Conservation (phyloP, 2,113 vertebrate genomes). For the Mastomys natalensis region DNA sequence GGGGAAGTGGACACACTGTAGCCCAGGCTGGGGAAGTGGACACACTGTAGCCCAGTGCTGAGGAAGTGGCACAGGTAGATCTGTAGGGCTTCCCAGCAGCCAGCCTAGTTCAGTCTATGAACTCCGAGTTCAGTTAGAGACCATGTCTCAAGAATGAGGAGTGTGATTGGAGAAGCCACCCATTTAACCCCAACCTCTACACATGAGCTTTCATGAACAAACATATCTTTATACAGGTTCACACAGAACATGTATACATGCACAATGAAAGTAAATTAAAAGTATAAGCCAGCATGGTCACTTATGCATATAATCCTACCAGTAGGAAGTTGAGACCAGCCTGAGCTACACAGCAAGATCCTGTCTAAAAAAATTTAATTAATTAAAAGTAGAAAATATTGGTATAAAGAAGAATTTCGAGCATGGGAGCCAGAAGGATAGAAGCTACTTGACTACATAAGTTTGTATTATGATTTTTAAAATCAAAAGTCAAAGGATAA, state of each 20-base stretch:
- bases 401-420: background rate
- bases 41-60: background rate
- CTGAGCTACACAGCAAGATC: background rate
- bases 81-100: background rate
- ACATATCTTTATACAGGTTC: background rate
- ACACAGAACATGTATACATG: background rate
- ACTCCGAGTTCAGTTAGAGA: background rate
- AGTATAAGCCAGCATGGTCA: background rate
- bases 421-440: no score
- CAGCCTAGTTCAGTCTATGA: background rate
- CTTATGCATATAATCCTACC: background rate
- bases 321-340: background rate
- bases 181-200: background rate
- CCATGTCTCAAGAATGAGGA: background rate
- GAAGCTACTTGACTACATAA: background rate
- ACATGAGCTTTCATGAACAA: background rate
- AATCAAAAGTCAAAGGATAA: slow-evolving; percentile 2
- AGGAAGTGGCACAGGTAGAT: background rate
- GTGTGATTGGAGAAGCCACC: background rate
- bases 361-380: background rate
- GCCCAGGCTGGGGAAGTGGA: no score
- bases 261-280: background rate
- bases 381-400: slow-evolving; percentile 32
- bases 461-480: slow-evolving; percentile 30
- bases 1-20: background rate